Evolutionary conservation across 2,888 invertebrate species (phyloP).

Genomic region (Augochlorella aurata): DNA sequence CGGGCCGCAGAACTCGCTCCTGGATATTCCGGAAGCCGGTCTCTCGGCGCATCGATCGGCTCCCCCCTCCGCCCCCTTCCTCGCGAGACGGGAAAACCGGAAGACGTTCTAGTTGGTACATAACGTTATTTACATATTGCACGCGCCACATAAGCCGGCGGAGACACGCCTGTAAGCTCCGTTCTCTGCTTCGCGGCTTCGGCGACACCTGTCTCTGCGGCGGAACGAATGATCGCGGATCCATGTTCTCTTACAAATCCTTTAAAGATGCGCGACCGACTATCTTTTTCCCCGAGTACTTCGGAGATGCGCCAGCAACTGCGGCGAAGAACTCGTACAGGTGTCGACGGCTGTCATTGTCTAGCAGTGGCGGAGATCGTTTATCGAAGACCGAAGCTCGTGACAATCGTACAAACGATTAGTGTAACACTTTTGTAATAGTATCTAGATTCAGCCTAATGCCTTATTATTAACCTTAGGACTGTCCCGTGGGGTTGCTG

Average conservation of each 20-base stretch:
- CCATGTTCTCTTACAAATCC: not conserved
- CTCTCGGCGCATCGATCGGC: constrained; percentile 40
- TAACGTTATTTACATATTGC: constrained; percentile 50
- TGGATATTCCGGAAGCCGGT: constrained; percentile 23
- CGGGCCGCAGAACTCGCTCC: not conserved
- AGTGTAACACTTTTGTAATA: too few species aligned
- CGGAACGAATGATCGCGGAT: constrained; percentile 33
- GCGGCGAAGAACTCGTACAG: too few species aligned
- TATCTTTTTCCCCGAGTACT: too few species aligned
- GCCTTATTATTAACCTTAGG: too few species aligned
- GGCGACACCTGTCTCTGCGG: constrained; percentile 12
- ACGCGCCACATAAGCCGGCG: constrained; percentile 25
- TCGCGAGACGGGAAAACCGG: constrained; percentile 23
- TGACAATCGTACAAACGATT: too few species aligned
- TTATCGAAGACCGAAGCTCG: too few species aligned
- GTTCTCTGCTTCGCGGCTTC: constrained; percentile 35
- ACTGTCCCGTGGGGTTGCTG: too few species aligned
- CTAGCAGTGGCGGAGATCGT: too few species aligned
- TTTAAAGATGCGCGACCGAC: not conserved
- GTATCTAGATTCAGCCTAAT: too few species aligned
- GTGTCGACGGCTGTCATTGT: too few species aligned
- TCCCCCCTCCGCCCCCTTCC: too few species aligned
- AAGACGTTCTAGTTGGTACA: constrained; percentile 37
- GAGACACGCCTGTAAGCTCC: constrained; percentile 33
- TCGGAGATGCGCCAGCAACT: too few species aligned